Conservation (phyloP, 2,888 invertebrate genomes). For the Iphiclides podalirius region DNA sequence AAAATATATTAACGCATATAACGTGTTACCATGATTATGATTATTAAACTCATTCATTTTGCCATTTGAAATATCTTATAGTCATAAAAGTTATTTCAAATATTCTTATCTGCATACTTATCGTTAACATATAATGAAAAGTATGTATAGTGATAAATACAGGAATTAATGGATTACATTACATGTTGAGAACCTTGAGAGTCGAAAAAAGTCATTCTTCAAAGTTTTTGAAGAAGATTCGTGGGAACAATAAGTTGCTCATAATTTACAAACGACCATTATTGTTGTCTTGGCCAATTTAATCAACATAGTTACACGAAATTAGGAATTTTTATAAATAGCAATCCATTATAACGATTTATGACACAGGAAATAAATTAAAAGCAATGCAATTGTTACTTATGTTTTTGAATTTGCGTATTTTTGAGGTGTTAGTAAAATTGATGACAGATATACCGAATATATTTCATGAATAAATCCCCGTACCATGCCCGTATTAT, state of each 20-base stretch:
- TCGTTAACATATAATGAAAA: slow-evolving; percentile 13
- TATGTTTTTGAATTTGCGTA: background rate
- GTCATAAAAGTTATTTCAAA: slow-evolving; percentile 10
- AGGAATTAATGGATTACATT: background rate
- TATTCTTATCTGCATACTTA: background rate
- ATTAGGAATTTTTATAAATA: slow-evolving; percentile 1
- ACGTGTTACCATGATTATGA: too few species aligned
- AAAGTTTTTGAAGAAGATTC: slow-evolving; percentile 15
- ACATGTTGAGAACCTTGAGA: slow-evolving; percentile 15
- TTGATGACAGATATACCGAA: too few species aligned
- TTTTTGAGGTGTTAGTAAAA: background rate
- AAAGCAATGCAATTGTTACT: background rate
- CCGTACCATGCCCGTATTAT: too few species aligned
- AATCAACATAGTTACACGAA: background rate
- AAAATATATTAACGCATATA: too few species aligned
- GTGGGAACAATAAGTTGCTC: slow-evolving; percentile 9
- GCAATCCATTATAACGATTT: background rate
- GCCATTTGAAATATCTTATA: background rate
- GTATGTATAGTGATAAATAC: slow-evolving; percentile 3
- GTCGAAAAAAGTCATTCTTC: slow-evolving; percentile 8
- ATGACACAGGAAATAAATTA: slow-evolving; percentile 8
- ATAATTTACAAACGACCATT: background rate
- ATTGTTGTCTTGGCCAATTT: background rate
- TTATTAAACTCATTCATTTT: slow-evolving; percentile 4
- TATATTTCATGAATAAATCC: too few species aligned